A percentile compares a stretch with the other conserved stretches of the same genome.
phyloP scores from a whole-genome alignment of 2,888 invertebrate species.

The Chelonus formosanus region DNA sequence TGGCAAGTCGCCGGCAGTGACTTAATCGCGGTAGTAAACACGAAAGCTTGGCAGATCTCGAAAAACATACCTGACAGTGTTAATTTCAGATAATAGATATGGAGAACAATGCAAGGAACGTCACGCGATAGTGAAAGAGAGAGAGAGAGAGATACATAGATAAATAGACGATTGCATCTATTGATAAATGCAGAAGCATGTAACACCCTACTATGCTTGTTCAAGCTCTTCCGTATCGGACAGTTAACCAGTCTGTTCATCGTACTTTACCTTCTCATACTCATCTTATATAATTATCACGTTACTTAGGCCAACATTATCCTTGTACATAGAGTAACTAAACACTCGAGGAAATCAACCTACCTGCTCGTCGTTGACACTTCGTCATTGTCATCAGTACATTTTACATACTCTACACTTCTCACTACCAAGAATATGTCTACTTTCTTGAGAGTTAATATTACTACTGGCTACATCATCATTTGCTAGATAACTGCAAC shows the following conservation, averaged over 20 bases:
- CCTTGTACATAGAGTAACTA: constrained; percentile 27
- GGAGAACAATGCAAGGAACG: constrained; percentile 53
- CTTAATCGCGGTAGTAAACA: constrained; percentile 52
- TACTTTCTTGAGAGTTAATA: too few species aligned
- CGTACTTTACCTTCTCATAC: constrained; percentile 10
- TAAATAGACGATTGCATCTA: constrained; percentile 9
- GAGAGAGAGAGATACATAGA: constrained; percentile 1
- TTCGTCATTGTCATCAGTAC: constrained; percentile 9
- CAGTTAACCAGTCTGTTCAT: constrained; percentile 20
- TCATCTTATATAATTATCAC: constrained; percentile 42
- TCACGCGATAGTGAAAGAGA: constrained; percentile 51
- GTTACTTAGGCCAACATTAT: constrained; percentile 32
- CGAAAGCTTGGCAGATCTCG: constrained; percentile 44
- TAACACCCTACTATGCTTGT: constrained; percentile 1
- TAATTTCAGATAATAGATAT: constrained; percentile 63
- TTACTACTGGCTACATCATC: too few species aligned
- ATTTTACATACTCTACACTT: not conserved
- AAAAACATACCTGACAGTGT: constrained; percentile 57
- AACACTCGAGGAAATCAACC: constrained; percentile 34
- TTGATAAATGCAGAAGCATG: not conserved
- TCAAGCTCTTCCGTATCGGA: constrained; percentile 24
- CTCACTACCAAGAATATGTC: not conserved
- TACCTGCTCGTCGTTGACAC: constrained; percentile 15
- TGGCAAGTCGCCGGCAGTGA: constrained; percentile 47
- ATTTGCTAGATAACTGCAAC: too few species aligned